These are phyloP conservation scores for Corydoras sp. DNA, from an alignment of 2,113 vertebrate species.

Conservation along the genomic window DNA sequence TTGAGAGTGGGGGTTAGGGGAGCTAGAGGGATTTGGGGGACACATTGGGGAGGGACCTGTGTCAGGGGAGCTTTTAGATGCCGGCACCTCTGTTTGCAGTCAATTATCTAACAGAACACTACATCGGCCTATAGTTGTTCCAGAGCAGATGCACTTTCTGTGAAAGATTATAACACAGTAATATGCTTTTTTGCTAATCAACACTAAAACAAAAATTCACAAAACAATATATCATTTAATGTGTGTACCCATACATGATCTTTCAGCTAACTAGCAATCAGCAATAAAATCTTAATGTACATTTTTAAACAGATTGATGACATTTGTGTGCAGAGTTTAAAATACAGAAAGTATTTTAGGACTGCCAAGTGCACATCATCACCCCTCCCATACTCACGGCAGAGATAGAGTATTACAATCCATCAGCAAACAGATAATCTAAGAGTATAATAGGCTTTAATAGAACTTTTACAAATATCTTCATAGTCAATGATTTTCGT, in stretches of 20 bases:
- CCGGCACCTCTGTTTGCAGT: conserved; percentile 68
- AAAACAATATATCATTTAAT: not conserved
- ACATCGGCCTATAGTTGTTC: conserved; percentile 54
- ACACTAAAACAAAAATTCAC: not conserved
- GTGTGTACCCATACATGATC: conserved; percentile 16
- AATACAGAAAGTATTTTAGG: not conserved
- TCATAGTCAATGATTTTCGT: too few relatives aligned
- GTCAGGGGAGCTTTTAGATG: conserved; percentile 58
- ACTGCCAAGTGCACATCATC: conserved; percentile 25
- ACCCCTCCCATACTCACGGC: conserved; percentile 43
- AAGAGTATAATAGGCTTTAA: too few relatives aligned
- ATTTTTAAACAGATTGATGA: conserved; percentile 23
- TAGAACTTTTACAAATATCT: too few relatives aligned
- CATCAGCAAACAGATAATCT: too few relatives aligned
- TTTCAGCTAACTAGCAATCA: conserved; percentile 21
- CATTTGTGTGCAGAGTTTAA: not conserved
- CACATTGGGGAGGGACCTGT: conserved; percentile 35
- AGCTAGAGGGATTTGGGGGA: too few relatives aligned
- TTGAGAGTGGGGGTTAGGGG: conserved; percentile 16
- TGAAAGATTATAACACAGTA: conserved; percentile 47
- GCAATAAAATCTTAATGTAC: conserved; percentile 20
- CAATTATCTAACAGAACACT: conserved; percentile 67
- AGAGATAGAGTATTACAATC: conserved; percentile 48
- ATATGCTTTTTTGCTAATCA: conserved; percentile 43
- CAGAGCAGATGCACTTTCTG: conserved; percentile 58